Percentiles rank a stretch among this genome's conserved stretches.
Conservation (phyloP, 2,113 vertebrate genomes). For the Microcebus griseorufus region DNA sequence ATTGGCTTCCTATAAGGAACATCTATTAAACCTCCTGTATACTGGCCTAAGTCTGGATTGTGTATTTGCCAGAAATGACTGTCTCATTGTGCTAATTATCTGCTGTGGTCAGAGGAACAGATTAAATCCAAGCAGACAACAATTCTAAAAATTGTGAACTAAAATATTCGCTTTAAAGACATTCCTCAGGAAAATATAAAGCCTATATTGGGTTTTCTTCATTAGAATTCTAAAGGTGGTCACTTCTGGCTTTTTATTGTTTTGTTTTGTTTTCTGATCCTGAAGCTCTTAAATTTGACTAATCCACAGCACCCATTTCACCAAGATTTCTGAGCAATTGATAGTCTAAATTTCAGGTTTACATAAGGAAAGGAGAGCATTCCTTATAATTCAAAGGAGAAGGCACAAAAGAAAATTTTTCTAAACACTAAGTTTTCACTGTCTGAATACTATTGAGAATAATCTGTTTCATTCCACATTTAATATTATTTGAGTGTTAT, state of each 20-base stretch:
- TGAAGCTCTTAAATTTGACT: constrained; percentile 26
- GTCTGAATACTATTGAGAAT: background rate
- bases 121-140: constrained; percentile 10
- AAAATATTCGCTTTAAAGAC: constrained; percentile 23
- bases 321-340: background rate
- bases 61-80: background rate
- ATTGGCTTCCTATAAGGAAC: constrained; percentile 27
- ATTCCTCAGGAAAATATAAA: constrained; percentile 20
- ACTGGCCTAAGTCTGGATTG: background rate
- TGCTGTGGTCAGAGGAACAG: constrained; percentile 13
- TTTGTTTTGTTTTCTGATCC: constrained; percentile 27
- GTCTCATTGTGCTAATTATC: background rate
- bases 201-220: background rate
- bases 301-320: background rate
- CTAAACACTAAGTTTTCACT: background rate
- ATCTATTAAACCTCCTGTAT: background rate
- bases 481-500: background rate
- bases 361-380: background rate
- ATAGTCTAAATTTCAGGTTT: constrained; percentile 12
- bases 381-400: background rate
- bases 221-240: constrained; percentile 24
- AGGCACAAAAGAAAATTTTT: background rate
- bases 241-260: background rate
- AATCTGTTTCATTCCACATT: background rate
- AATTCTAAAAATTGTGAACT: background rate